Conservation (phyloP, 2,797 vertebrate species). For the Xenops minutus region DNA sequence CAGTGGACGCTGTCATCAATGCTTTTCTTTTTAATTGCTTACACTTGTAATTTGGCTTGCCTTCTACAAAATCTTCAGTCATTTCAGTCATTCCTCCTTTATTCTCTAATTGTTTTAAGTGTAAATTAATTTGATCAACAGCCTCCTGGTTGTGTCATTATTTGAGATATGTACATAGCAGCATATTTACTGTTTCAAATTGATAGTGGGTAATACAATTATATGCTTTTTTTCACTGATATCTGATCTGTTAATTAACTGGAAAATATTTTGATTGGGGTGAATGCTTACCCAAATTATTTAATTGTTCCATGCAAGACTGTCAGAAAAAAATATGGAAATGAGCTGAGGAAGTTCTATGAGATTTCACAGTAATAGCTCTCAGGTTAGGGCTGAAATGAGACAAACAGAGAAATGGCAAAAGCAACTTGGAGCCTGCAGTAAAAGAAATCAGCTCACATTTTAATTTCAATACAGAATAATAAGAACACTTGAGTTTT, state of each 20-base stretch:
- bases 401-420: neutral
- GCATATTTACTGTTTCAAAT: conserved; percentile 49
- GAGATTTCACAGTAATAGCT: conserved; percentile 20
- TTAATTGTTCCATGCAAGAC: conserved; percentile 37
- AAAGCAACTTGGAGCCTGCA: neutral
- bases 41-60: neutral
- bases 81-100: neutral
- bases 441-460: neutral
- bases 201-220: conserved; percentile 62
- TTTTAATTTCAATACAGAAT: neutral
- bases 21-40: neutral
- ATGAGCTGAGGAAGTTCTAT: conserved; percentile 10
- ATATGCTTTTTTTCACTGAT: conserved; percentile 51
- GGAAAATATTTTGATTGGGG: conserved; percentile 66
- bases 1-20: neutral
- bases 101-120: conserved; percentile 43
- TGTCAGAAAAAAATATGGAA: conserved; percentile 30
- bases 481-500: neutral
- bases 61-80: neutral
- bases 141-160: conserved; percentile 7
- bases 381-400: neutral
- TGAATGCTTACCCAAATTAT: conserved; percentile 54
- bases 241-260: conserved; percentile 62
- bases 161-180: conserved; percentile 12
- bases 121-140: conserved; percentile 38